Evolutionary conservation across 64 coral and sea anemone species (phyloP), one percentile per base, ranked within the genome.

Genomic region (Actinia equina): DNA sequence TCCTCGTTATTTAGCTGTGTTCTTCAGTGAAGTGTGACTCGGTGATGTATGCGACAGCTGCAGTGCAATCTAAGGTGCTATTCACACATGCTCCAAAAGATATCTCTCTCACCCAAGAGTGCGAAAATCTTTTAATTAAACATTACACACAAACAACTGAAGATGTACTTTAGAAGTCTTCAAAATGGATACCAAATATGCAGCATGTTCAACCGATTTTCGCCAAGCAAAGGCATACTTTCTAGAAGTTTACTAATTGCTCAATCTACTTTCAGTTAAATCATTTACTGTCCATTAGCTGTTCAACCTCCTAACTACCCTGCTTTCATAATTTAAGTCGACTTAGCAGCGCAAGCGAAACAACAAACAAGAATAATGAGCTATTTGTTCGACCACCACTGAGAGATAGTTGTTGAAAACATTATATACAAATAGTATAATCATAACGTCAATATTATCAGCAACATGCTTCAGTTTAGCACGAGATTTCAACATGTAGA

Each of bases 91-190:
- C 15, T 45, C 27, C 26, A 78, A 2, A 2, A 78, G 15, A 45
- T 78, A 44, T 52, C 43, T 52, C 17, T 52, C 20, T 52, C 44
- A 52, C 14, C 10, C 8, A 43, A 52, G 22, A 22, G 78, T 81
- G 78, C 52, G n/a, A 81, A 81, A 78, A 81, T 0, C 27, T 6
- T 80, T 81, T 13, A 81, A 81, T 46, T 19, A 81, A 81, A 81
- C 78, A 81, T 81, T 81, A 81, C 78, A 23, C 13, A 81, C 78
- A 81, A 81, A 81, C 17, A 52, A 81, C 7, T 81, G 22, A 19
- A 44, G 27, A 81, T 81, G 43, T 52, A 2, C 20, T 81, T 81
- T 22, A 46, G 77, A 49, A 30, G 69, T 14, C n/a, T 74, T 74
- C 25, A 74, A 74, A 30, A 11, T 74, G 8, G 2, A 74, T 42